Evolutionary conservation across 2,113 vertebrate genomes (phyloP).

Genomic region (Carlito syrichta): DNA sequence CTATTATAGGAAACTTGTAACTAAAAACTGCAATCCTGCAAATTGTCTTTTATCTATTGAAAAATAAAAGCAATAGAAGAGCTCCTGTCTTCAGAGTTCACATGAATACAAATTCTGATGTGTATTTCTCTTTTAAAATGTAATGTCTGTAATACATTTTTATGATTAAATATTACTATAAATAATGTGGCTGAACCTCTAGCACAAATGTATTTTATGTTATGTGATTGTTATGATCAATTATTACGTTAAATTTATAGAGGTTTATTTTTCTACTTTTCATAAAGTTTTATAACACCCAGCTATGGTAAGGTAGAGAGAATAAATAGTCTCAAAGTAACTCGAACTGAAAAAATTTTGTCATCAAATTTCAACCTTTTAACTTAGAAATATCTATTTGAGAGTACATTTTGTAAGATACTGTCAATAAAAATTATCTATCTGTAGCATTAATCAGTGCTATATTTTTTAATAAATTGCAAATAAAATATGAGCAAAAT

Average conservation of each 20-base stretch:
- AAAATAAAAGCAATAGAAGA: neutral
- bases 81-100: neutral
- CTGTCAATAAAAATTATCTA: neutral
- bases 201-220: constrained; percentile 1
- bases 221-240: neutral
- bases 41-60: neutral
- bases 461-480: neutral
- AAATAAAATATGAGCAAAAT: constrained; percentile 16
- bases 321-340: neutral
- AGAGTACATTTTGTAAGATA: neutral
- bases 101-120: neutral
- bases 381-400: neutral
- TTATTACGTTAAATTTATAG: constrained; percentile 20
- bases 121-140: neutral
- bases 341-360: neutral
- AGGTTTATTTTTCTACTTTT: constrained; percentile 29
- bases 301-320: neutral
- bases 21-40: neutral
- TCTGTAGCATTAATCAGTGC: neutral
- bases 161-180: neutral
- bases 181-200: neutral
- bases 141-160: neutral
- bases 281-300: constrained; percentile 29
- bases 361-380: neutral
- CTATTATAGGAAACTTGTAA: neutral